A percentile compares a stretch with the other conserved stretches of the same genome.
Conservation (phyloP, 2,113 vertebrate species). For the Cyanoderma ruficeps region DNA sequence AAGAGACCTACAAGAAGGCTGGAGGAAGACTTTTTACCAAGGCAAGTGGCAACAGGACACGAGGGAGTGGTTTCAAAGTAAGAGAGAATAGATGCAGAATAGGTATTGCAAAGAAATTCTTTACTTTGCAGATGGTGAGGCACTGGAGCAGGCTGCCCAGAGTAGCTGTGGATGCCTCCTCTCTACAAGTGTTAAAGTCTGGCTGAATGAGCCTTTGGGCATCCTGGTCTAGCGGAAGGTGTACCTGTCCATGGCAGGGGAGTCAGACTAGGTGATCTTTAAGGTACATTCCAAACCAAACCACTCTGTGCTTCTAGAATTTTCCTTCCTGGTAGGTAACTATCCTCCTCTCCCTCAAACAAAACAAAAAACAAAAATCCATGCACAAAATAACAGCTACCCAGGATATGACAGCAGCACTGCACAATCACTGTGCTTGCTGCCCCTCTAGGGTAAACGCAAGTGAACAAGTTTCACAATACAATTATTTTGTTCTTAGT, state of each 20-base stretch:
- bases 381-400: background rate
- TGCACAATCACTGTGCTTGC: background rate
- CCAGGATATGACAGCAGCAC: background rate
- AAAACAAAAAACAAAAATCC: background rate
- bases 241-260: background rate
- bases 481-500: background rate
- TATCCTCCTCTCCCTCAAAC: rapidly evolving
- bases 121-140: background rate
- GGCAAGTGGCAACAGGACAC: background rate
- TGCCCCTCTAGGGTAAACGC: background rate
- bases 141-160: background rate
- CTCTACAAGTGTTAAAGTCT: background rate
- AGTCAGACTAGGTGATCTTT: background rate
- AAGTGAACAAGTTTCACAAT: background rate
- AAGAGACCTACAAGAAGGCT: background rate
- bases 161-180: background rate
- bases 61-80: background rate
- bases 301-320: background rate
- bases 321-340: background rate
- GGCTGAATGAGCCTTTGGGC: background rate
- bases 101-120: background rate
- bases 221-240: background rate
- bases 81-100: background rate
- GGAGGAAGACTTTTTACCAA: background rate
- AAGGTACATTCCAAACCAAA: background rate